Conservation (phyloP, 2,888 invertebrate species). For the Platycnemis pennipes region DNA sequence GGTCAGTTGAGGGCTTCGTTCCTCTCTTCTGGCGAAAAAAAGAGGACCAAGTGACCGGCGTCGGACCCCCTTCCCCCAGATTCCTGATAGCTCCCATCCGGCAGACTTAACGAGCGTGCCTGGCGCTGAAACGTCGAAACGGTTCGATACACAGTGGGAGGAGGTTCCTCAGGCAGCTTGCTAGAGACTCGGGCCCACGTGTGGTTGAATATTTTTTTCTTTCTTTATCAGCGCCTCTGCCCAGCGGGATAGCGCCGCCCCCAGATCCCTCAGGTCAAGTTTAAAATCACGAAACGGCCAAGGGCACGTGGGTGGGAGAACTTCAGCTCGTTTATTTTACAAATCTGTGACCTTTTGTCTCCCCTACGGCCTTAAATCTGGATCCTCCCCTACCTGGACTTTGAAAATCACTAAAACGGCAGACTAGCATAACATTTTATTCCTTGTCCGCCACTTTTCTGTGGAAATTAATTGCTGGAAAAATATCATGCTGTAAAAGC, state of each 20-base stretch:
- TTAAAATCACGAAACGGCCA: too few species aligned
- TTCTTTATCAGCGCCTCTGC: neutral
- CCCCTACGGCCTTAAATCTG: too few species aligned
- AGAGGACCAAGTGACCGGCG: neutral
- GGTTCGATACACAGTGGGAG: neutral
- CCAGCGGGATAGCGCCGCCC: neutral
- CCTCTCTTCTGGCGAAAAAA: neutral
- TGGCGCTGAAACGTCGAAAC: neutral
- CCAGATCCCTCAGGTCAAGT: too few species aligned
- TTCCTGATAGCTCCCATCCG: neutral
- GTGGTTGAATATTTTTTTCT: neutral
- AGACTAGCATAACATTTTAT: too few species aligned
- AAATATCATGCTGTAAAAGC: too few species aligned
- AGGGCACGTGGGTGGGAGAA: too few species aligned
- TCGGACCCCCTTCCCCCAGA: neutral
- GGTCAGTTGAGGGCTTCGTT: neutral
- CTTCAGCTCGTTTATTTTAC: too few species aligned
- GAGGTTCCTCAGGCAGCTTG: neutral
- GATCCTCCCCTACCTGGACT: too few species aligned
- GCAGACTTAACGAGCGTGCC: neutral
- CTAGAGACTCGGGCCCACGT: neutral
- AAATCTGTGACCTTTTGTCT: too few species aligned
- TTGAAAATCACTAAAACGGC: too few species aligned
- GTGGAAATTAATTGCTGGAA: too few species aligned
- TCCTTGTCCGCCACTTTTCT: too few species aligned